Evolutionary conservation across 2,888 invertebrate species (phyloP), one percentile per base, ranked within the genome.

Genomic region (Dicranocentrus wangi): DNA sequence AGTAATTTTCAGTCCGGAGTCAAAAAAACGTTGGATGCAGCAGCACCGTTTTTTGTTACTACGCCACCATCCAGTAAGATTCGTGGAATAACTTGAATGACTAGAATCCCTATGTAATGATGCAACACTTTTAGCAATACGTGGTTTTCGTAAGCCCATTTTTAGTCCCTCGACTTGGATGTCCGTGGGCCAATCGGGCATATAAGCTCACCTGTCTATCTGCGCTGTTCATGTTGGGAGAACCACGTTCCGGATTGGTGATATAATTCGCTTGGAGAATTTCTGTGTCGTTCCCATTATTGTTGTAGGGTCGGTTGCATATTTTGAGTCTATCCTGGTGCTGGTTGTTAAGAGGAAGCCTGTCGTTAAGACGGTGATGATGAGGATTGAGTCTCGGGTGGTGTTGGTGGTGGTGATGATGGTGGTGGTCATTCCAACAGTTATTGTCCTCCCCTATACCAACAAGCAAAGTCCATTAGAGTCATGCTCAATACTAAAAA

Each of bases 341-440:
- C 27, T 43, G 60, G 13, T 75, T 60, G 28, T 61, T n/a, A 13
- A 15, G 2, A 25, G 58, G 58, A 3, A 58, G 17, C 32, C 76
- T 39, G 68, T 76, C 76, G 17, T 76, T 55, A 1, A 76, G 58
- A 1, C 66, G 43, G 25, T 58, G 68, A 15, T 76, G 76, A 42
- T 76, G 76, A 3, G 76, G 76, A 58, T 76, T 76, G n/a, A 76
- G 51, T n/a, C 82, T 73, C 28, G 73, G 66, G 13, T 84, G 78
- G n/a, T 65, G 77, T 13, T 79, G 66, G 15, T 43, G 68, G 27
- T 70, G 76, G 17, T 58, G 63, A 28, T 47, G 28, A 61, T 81
- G 69, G 43, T 58, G 42, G 19, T 55, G 61, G 25, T 83, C 60
- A 25, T 80, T 43, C 27, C 39, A 51, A 17, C 55, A 27, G 8